phyloP scores from a whole-genome alignment of 1,140 invertebrate species.

The Drosophila triauraria region DNA sequence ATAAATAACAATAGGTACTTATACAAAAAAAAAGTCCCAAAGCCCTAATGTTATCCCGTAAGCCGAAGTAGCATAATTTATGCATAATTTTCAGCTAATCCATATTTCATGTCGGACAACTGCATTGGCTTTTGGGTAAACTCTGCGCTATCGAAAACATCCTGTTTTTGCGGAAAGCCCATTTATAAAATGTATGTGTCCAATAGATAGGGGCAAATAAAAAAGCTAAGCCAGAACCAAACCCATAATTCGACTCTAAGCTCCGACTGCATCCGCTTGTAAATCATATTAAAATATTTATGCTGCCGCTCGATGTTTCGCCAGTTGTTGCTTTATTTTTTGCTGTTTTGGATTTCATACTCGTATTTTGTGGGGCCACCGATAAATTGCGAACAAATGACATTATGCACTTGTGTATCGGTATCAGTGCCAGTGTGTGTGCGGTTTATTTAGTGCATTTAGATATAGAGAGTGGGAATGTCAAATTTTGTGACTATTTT shows the following conservation, averaged over 20 bases:
- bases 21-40: constrained; percentile 14
- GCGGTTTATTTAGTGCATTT: constrained; percentile 74
- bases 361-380: constrained; percentile 26
- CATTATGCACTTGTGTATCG: constrained; percentile 55
- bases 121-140: constrained; percentile 30
- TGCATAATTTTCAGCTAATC: constrained; percentile 51
- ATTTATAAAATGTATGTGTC: constrained; percentile 54
- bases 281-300: constrained; percentile 83
- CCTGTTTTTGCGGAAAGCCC: constrained; percentile 57
- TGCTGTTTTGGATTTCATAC: constrained; percentile 7
- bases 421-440: constrained; percentile 39
- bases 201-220: constrained; percentile 32
- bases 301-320: constrained; percentile 33
- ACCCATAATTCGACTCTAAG: constrained; percentile 50
- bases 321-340: constrained; percentile 42
- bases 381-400: constrained; percentile 71
- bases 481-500: constrained; percentile 66
- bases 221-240: constrained; percentile 25
- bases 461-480: constrained; percentile 77
- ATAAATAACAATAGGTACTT: constrained; percentile 1
- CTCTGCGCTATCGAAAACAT: constrained; percentile 55
- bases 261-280: constrained; percentile 74
- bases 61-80: constrained; percentile 38
- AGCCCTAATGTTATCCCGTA: constrained; percentile 24
- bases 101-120: constrained; percentile 51